Evolutionary conservation across 2,797 vertebrate species (phyloP).

Genomic region (Poeciliopsis presidionis): DNA sequence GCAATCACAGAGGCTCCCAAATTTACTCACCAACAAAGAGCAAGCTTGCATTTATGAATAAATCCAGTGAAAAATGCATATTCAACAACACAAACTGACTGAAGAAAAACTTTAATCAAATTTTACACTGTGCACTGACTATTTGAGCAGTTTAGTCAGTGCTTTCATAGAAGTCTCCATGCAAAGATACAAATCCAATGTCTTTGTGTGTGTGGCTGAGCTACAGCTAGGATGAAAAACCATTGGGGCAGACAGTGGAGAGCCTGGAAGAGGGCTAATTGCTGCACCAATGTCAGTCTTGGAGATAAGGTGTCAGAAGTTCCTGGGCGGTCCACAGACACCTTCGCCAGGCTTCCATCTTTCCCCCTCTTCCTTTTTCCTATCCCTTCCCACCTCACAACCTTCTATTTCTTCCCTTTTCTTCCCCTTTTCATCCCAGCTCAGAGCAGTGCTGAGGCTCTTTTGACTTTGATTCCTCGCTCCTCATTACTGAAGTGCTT

Average conservation of each 20-base stretch:
- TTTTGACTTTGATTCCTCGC: slow-evolving; percentile 74
- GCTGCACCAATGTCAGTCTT: slow-evolving; percentile 72
- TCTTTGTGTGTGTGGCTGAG: slow-evolving; percentile 19
- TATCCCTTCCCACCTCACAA: slow-evolving; percentile 49
- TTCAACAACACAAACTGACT: background rate
- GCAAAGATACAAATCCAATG: slow-evolving; percentile 13
- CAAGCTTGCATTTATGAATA: slow-evolving; percentile 33
- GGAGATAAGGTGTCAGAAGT: slow-evolving; percentile 74
- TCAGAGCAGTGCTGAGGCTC: slow-evolving; percentile 63
- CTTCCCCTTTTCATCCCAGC: slow-evolving; percentile 48
- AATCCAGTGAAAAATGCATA: slow-evolving; percentile 6
- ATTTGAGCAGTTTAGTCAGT: slow-evolving; percentile 20
- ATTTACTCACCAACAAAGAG: slow-evolving; percentile 27
- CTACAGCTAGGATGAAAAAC: slow-evolving; percentile 41
- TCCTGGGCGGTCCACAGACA: slow-evolving; percentile 67
- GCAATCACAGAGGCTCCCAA: slow-evolving; percentile 37
- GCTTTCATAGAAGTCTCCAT: slow-evolving; percentile 23
- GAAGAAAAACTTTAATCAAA: slow-evolving; percentile 23
- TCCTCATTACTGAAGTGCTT: slow-evolving; percentile 77
- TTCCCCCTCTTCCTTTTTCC: slow-evolving; percentile 38
- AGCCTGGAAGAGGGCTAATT: slow-evolving; percentile 73
- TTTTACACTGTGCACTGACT: background rate
- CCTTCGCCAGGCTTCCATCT: slow-evolving; percentile 68
- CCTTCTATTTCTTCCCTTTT: slow-evolving; percentile 49
- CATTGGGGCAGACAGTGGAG: slow-evolving; percentile 59